Percentiles rank a stretch among this genome's conserved stretches.
Conservation (phyloP, 2,888 invertebrate species). For the Sycophila texana region DNA sequence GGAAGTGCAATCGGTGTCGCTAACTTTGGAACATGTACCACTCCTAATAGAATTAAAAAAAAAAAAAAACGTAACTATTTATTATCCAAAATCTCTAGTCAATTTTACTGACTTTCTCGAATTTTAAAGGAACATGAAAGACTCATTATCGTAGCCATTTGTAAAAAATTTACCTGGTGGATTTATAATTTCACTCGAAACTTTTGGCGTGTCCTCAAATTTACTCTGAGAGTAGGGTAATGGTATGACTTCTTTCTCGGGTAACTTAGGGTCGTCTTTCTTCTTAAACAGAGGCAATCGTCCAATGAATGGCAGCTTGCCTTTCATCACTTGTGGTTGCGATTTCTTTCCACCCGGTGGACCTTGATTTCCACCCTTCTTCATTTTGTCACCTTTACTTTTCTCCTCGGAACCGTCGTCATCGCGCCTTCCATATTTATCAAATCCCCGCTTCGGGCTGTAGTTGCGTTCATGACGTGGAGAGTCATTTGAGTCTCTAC, state of each 20-base stretch:
- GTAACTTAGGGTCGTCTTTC: conserved; percentile 74
- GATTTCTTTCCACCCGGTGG: conserved; percentile 10
- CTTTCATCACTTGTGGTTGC: conserved; percentile 72
- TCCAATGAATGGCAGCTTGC: conserved; percentile 90
- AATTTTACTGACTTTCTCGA: too few species aligned
- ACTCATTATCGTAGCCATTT: background rate
- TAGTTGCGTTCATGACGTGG: conserved; percentile 70
- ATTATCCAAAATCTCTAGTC: too few species aligned
- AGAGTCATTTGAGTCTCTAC: conserved; percentile 69
- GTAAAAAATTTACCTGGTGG: conserved; percentile 65
- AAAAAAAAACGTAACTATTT: too few species aligned
- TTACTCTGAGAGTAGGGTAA: conserved; percentile 72
- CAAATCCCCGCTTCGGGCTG: conserved; percentile 68
- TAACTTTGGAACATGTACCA: conserved; percentile 72
- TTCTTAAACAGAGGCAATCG: conserved; percentile 88
- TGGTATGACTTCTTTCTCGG: conserved; percentile 76
- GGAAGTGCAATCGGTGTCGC: conserved; percentile 66
- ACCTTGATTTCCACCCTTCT: conserved; percentile 50
- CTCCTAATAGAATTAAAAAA: conserved; percentile 50
- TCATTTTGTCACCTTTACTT: conserved; percentile 67
- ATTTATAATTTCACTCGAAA: conserved; percentile 73
- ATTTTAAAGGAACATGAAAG: background rate
- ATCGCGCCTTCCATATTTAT: conserved; percentile 57
- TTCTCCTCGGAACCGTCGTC: conserved; percentile 65
- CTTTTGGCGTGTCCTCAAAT: conserved; percentile 73